Conservation (phyloP, 2,888 invertebrate genomes). For the Hyposoter dolosus region DNA sequence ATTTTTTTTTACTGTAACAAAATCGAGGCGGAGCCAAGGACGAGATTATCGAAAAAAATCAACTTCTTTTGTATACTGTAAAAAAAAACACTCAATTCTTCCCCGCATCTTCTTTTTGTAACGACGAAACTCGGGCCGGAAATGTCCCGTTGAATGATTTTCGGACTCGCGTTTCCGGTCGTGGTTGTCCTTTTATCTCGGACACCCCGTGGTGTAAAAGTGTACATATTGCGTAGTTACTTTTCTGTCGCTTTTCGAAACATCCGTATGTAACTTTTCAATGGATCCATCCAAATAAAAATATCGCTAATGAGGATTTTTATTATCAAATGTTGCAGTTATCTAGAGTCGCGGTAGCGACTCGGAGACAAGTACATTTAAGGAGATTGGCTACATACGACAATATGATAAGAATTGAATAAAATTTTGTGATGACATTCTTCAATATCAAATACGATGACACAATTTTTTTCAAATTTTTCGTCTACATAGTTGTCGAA, state of each 20-base stretch:
- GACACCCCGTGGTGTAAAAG: constrained; percentile 51
- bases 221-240: constrained; percentile 62
- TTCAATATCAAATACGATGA: too few species aligned
- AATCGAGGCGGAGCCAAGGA: background rate
- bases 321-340: background rate
- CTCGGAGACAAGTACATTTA: too few species aligned
- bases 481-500: too few species aligned
- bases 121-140: background rate
- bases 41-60: background rate
- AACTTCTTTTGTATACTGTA: constrained; percentile 10
- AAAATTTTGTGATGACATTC: too few species aligned
- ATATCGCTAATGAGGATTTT: constrained; percentile 33
- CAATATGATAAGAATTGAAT: too few species aligned
- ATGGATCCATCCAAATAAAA: constrained; percentile 53
- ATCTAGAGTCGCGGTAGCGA: too few species aligned
- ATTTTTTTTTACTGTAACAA: background rate
- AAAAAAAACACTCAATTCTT: constrained; percentile 19
- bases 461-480: too few species aligned
- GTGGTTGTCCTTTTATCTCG: constrained; percentile 32
- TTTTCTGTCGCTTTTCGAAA: constrained; percentile 24
- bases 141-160: constrained; percentile 18
- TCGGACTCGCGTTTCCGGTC: constrained; percentile 2
- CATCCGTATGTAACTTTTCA: constrained; percentile 49
- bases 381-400: too few species aligned
- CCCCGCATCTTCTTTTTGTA: background rate